Conservation (phyloP, 2,113 vertebrate species). For the Tenrec ecaudatus region DNA sequence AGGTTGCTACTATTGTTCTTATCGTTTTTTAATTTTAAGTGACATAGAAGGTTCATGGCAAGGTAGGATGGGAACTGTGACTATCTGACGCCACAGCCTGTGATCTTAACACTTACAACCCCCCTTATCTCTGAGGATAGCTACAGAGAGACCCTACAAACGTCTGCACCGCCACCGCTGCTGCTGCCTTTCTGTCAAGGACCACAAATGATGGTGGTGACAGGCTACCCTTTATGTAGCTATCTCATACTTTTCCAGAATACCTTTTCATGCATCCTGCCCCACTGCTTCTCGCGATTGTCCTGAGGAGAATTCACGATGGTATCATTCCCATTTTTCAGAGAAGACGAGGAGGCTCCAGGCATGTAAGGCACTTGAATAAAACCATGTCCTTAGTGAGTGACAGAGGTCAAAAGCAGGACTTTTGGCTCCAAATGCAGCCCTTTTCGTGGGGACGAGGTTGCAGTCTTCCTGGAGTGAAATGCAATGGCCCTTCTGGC, state of each 20-base stretch:
- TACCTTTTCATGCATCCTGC: background rate
- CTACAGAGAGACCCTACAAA: background rate
- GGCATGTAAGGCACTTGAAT: background rate
- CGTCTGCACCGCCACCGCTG: no score
- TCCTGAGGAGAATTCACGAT: background rate
- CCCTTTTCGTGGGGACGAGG: background rate
- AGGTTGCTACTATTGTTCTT: background rate
- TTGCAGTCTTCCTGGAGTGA: background rate
- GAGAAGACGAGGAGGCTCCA: background rate
- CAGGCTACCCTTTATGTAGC: background rate
- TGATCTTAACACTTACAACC: no score
- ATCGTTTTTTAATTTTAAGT: background rate
- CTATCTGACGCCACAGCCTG: background rate
- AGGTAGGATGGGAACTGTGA: background rate
- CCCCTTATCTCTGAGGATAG: background rate
- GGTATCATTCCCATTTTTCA: slow-evolving; percentile 3
- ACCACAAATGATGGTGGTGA: accelerated
- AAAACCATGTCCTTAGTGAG: background rate
- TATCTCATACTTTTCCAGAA: background rate
- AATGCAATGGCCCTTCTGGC: background rate
- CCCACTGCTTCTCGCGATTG: background rate
- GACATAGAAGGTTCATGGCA: background rate
- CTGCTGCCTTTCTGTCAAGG: background rate
- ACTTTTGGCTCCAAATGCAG: background rate
- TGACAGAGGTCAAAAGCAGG: background rate